A percentile compares a stretch with the other conserved stretches of the same genome.
Conservation (phyloP, 2,888 invertebrate genomes). For the Lithophane socia region DNA sequence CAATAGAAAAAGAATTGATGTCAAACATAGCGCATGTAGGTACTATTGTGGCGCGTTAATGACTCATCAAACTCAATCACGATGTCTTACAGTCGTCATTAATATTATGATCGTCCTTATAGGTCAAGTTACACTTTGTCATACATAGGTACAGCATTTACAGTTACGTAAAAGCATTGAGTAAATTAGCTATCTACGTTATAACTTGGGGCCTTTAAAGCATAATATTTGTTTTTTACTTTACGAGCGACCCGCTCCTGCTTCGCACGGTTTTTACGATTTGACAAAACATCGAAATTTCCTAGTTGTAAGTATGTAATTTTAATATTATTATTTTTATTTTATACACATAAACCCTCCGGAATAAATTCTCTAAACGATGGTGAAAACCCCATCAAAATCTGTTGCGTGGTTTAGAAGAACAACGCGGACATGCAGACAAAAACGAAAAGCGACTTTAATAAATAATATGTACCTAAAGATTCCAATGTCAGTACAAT, state of each 20-base stretch:
- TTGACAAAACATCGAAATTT: no score
- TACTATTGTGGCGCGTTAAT: conserved; percentile 36
- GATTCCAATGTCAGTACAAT: conserved; percentile 37
- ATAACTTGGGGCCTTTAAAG: not conserved
- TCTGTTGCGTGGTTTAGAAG: no score
- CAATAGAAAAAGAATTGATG: conserved; percentile 26
- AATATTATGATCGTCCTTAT: conserved; percentile 29
- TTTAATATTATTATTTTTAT: no score
- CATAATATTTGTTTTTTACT: conserved; percentile 9
- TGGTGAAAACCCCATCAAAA: no score
- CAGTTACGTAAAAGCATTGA: conserved; percentile 11
- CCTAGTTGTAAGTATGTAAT: no score
- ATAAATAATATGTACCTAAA: no score
- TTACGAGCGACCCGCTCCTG: no score
- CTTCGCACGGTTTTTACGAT: no score
- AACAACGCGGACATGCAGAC: no score
- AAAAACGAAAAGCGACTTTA: no score
- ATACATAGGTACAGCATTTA: not conserved
- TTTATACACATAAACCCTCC: no score
- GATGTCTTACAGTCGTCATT: conserved; percentile 16
- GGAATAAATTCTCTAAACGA: no score
- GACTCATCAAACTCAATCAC: conserved; percentile 40
- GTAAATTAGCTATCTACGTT: not conserved
- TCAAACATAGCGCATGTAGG: conserved; percentile 23
- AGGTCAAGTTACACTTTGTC: conserved; percentile 28